A percentile compares a stretch with the other conserved stretches of the same genome.
Conservation (phyloP, 2,888 invertebrate genomes). For the Ellobium chinense region DNA sequence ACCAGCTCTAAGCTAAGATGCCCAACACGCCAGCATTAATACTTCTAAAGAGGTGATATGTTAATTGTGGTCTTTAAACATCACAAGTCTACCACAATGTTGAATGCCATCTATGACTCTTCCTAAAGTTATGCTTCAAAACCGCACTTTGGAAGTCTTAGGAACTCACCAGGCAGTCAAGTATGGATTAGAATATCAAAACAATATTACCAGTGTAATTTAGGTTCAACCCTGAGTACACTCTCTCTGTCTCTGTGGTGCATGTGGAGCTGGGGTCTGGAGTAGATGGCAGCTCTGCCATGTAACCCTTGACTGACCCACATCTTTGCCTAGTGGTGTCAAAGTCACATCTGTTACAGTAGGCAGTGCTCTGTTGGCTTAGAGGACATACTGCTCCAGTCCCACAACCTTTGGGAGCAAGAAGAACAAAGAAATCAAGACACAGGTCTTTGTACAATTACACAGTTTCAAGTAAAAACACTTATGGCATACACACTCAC, state of each 20-base stretch:
- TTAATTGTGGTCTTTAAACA: too few species aligned
- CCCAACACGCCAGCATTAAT: too few species aligned
- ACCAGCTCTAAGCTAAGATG: too few species aligned
- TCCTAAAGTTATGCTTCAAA: too few species aligned
- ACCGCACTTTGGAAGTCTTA: too few species aligned
- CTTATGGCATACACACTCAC: too few species aligned
- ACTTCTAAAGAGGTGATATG: too few species aligned
- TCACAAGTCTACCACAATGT: too few species aligned
- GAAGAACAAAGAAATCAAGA: conserved; percentile 2
- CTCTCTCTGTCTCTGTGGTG: conserved; percentile 55
- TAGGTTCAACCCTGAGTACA: conserved; percentile 54
- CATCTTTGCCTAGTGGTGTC: conserved; percentile 64
- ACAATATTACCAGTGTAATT: conserved; percentile 59
- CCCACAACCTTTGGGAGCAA: conserved; percentile 74
- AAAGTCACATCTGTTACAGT: conserved; percentile 77
- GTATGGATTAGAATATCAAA: neutral
- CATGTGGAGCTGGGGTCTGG: conserved; percentile 45
- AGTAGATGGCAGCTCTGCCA: conserved; percentile 45
- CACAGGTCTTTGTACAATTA: too few species aligned
- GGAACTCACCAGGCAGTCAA: too few species aligned
- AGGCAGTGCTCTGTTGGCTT: conserved; percentile 59
- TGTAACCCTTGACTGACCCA: conserved; percentile 61
- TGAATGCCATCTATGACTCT: too few species aligned
- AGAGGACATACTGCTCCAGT: conserved; percentile 70
- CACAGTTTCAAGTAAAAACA: too few species aligned